Conservation (phyloP, 1,140 invertebrate species). For the Drosophila triauraria region DNA sequence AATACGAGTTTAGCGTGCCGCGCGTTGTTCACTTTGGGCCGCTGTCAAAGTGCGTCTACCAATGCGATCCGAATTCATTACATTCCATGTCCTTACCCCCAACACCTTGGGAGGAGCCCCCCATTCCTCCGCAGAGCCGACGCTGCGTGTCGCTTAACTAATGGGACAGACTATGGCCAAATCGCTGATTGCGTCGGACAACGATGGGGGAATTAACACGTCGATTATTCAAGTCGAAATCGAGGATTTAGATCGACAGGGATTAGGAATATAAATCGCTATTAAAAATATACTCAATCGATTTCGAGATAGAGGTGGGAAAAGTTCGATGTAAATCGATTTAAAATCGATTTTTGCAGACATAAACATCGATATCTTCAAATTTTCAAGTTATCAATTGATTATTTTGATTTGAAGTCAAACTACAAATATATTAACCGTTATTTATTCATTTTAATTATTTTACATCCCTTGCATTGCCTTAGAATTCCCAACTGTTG, state of each 20-base stretch:
- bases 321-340: neutral
- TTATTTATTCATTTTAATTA: too few species aligned
- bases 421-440: too few species aligned
- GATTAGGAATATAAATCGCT: neutral
- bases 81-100: neutral
- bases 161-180: conserved; percentile 47
- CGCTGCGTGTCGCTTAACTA: conserved; percentile 53
- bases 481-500: neutral
- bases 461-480: too few species aligned
- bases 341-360: neutral
- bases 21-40: conserved; percentile 56
- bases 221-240: conserved; percentile 1
- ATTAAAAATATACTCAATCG: too few species aligned
- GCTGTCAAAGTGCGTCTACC: conserved; percentile 59
- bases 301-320: too few species aligned
- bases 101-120: neutral
- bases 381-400: too few species aligned
- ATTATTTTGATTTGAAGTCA: too few species aligned
- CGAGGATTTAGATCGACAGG: neutral
- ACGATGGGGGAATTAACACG: conserved; percentile 16
- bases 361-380: too few species aligned
- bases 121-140: neutral
- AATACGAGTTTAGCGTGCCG: conserved; percentile 78
- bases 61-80: conserved; percentile 30
- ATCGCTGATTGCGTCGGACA: conserved; percentile 33